Evolutionary conservation across 2,113 vertebrate genomes (phyloP).

Genomic region (Ophiodon elongatus): DNA sequence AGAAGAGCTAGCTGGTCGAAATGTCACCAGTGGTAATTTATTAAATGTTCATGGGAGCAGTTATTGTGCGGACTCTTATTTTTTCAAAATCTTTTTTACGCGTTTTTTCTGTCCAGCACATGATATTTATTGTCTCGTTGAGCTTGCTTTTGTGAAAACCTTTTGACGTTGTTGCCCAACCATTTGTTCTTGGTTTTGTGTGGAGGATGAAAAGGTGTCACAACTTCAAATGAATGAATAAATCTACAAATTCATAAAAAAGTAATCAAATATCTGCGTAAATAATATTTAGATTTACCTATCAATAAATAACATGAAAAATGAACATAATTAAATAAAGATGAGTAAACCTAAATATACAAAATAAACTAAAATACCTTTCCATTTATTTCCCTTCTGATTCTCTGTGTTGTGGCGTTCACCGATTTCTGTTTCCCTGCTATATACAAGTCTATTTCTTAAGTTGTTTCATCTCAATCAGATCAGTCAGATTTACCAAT

Average conservation of each 20-base stretch:
- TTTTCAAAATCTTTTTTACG: neutral
- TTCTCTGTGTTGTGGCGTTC: neutral
- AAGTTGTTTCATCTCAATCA: neutral
- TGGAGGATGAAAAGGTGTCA: neutral
- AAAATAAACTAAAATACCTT: neutral
- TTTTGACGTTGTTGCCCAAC: neutral
- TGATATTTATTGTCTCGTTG: neutral
- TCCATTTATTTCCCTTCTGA: neutral
- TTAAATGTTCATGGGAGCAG: neutral
- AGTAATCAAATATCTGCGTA: too few species aligned
- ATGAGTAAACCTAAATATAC: neutral
- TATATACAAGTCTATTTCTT: neutral
- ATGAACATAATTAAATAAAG: neutral
- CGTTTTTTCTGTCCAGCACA: neutral
- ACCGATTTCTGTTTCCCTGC: neutral
- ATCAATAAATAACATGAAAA: neutral
- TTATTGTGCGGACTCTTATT: neutral
- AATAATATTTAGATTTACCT: neutral
- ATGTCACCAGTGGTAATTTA: neutral
- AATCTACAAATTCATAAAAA: neutral
- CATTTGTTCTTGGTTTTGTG: neutral
- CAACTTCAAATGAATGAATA: neutral
- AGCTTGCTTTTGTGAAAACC: neutral
- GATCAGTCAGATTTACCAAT: too few species aligned
- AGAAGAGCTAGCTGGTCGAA: neutral